Evolutionary conservation across 2,888 invertebrate genomes (phyloP), one percentile per base, ranked within the genome.

Genomic region (Drosophila neotestacea): DNA sequence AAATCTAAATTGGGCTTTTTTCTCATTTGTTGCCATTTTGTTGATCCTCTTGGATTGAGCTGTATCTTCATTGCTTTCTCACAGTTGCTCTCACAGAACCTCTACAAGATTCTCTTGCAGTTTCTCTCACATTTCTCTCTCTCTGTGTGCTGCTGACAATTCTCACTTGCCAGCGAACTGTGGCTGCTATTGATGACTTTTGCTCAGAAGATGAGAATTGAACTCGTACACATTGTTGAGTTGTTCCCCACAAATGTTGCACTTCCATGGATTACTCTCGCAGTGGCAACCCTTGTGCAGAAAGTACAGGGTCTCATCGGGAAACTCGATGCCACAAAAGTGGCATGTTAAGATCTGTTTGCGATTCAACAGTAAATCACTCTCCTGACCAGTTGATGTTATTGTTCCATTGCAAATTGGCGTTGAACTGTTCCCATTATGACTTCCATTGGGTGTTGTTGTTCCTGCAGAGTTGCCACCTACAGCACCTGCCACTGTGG

Each of bases 281-380:
- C 98, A 98, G 93, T 99, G 99, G 92, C 99, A 97, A 81, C 98
- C 98, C 94, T 98, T 98, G 94, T 99, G 99, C 78, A 99, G 94
- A 93, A 98, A 98, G 93, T 98, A 98, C 64, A 99, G 94, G 0
- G 98, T 99, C 91, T 97, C 97, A 93, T 99, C 98, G 39, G 98
- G 97, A 93, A 98, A 99, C 51, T 96, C 95, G 90, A 99, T 98
- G 85, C 97, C 96, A 93, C 99, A 99, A 93, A 97, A 97, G 28
- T 96, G 94, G 93, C 98, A 98, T 87, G 97, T 96, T 55, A 97
- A 94, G 73, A 94, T 93, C 82, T 92, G 93, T 71, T 91, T 93
- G 36, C 92, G 91, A 72, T 88, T 92, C 34, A 91, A 77, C 28
- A 94, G 91, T 83, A 94, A 91, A 64, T 92, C 93, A 75, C 94